Evolutionary conservation across 2,888 invertebrate species (phyloP), one percentile per base, ranked within the genome.

Genomic region (Hypomecis punctinalis): DNA sequence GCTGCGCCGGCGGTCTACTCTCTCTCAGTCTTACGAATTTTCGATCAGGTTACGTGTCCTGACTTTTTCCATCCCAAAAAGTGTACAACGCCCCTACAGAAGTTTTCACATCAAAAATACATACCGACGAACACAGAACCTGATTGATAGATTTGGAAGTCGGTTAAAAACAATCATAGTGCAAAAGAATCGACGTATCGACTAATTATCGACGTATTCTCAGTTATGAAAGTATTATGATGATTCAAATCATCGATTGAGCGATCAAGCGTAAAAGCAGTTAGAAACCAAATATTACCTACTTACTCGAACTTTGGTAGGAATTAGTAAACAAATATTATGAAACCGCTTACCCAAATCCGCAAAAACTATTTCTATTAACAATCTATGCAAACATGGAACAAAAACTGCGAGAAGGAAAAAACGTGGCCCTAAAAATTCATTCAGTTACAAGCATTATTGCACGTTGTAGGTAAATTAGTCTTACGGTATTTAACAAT

Each of bases 341-440:
- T 42, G 43, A 54, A 43, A 54, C 8, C 6, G 43, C 5, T 54
- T 11, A 54, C 43, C 35, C 5, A 35, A 54, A 54, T 39, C 43
- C 35, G 43, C 35, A 54, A 54, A 54, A 54, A 54, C 42, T 13
- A 40, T 52, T 39, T 43, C 52, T 35, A 42, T 42, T 42, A n/a
- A 54, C 33, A 43, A 52, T 23, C 37, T 52, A 40, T 49, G 37
- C 36, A 2, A 49, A 52, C 39, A 7, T 4, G 0, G 9, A 53
- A 23, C 10, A 53, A 52, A 37, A 23, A 52, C 52, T 37, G 9
- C 0, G 6, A 9, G 3, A 10, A 4, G 11, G 10, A 11, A 49
- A 36, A n/a, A 39, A 13, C 6, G 6, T 7, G n/a, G 52, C 52
- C 52, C 40, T 52, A 9, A 3, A 37, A 6, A 23, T 13, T 33